A percentile compares a stretch with the other conserved stretches of the same genome.
phyloP scores from a whole-genome alignment of 1,140 invertebrate species.

The Acyrthosiphon pisum region DNA sequence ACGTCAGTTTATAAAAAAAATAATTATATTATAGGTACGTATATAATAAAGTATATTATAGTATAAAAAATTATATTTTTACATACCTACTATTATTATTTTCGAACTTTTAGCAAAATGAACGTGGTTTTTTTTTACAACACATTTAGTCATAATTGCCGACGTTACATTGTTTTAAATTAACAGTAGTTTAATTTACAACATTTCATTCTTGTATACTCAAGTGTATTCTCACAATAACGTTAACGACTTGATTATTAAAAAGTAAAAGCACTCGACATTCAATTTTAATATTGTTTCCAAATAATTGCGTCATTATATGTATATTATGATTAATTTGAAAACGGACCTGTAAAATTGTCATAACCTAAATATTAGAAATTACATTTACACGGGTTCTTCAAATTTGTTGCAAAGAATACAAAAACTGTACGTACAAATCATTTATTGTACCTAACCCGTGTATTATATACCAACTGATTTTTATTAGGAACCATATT shows the following conservation, averaged over 20 bases:
- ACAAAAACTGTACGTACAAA: background rate
- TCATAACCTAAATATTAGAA: background rate
- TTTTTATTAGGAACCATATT: too few species aligned
- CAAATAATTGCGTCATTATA: background rate
- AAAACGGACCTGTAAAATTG: background rate
- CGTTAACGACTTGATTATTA: background rate
- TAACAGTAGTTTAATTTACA: background rate
- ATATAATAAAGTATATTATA: too few species aligned
- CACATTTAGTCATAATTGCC: background rate
- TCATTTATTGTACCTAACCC: background rate
- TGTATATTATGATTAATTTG: background rate
- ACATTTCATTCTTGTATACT: background rate
- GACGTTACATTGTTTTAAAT: background rate
- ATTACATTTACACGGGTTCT: background rate
- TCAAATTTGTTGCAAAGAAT: background rate
- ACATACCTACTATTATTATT: background rate
- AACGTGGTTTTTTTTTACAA: background rate
- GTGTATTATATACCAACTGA: background rate
- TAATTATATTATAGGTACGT: background rate
- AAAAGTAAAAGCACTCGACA: background rate
- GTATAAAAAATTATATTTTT: too few species aligned
- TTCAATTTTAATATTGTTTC: background rate
- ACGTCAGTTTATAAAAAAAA: background rate
- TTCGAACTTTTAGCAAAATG: background rate
- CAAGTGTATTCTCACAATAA: background rate